Conservation (phyloP, 2,113 vertebrate species). For the Apus apus region DNA sequence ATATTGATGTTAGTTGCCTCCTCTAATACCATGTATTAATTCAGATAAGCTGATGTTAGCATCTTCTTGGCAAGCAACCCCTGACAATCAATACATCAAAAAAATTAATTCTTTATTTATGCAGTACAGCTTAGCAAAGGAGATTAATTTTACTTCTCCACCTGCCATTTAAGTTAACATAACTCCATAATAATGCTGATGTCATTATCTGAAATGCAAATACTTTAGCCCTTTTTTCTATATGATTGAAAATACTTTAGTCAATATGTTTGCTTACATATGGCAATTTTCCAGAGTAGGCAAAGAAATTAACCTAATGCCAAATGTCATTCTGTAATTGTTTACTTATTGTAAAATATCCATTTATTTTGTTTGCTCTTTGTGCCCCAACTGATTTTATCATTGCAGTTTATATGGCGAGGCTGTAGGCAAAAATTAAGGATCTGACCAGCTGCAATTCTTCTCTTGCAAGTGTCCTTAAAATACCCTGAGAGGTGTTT, state of each 20-base stretch:
- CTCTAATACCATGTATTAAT: background rate
- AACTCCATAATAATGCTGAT: constrained; percentile 7
- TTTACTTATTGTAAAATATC: background rate
- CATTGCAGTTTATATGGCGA: background rate
- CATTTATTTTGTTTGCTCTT: background rate
- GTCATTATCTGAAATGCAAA: constrained; percentile 2
- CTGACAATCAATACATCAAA: background rate
- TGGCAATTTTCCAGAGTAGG: constrained; percentile 7
- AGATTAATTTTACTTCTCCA: constrained; percentile 30
- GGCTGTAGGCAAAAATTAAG: background rate
- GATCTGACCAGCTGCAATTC: background rate
- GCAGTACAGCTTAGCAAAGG: background rate
- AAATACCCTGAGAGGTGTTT: background rate
- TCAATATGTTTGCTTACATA: background rate
- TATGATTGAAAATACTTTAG: background rate
- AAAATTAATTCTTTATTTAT: background rate
- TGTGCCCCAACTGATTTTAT: background rate
- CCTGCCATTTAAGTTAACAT: constrained; percentile 2
- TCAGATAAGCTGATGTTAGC: constrained; percentile 15
- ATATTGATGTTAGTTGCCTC: background rate
- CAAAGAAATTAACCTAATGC: constrained; percentile 21
- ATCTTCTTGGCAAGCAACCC: constrained; percentile 25
- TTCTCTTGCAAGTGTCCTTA: background rate
- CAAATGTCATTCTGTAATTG: background rate
- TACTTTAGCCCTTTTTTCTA: background rate